Conservation (phyloP, 2,888 invertebrate genomes). For the Hesperia comma region DNA sequence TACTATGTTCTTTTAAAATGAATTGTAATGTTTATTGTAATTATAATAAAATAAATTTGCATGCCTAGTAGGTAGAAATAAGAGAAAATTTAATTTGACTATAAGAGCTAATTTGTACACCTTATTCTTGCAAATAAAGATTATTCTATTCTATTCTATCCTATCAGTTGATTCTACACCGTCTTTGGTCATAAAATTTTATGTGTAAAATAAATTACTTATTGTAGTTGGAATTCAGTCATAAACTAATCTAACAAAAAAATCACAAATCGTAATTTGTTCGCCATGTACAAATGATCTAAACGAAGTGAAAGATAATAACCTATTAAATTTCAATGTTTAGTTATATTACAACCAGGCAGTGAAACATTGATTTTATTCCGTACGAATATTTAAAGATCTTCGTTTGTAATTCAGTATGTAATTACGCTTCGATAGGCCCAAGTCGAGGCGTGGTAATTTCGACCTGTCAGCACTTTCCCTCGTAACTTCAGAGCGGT, state of each 20-base stretch:
- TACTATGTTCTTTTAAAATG: no score
- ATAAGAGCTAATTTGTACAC: no score
- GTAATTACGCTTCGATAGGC: conserved; percentile 67
- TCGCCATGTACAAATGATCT: not conserved
- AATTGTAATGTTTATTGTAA: no score
- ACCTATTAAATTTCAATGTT: conserved; percentile 47
- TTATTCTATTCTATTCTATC: no score
- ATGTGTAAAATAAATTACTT: not conserved
- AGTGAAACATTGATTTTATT: conserved; percentile 65
- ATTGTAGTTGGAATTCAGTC: no score
- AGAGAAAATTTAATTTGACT: no score
- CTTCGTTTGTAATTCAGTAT: conserved; percentile 53
- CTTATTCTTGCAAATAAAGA: no score
- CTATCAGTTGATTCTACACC: no score
- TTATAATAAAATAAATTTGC: no score
- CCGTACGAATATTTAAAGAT: conserved; percentile 43
- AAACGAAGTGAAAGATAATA: not conserved
- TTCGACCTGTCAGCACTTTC: conserved; percentile 67
- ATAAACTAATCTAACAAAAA: not conserved
- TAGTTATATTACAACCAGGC: conserved; percentile 52
- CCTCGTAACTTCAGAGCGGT: conserved; percentile 45
- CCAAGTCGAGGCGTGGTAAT: conserved; percentile 57
- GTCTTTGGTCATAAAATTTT: no score
- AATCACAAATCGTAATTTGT: conserved; percentile 1
- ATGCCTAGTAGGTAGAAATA: no score